A percentile compares a stretch with the other conserved stretches of the same genome.
These are phyloP conservation scores for Tympanoctomys barrerae DNA, from an alignment of 2,797 vertebrate species.

Conservation along the genomic window DNA sequence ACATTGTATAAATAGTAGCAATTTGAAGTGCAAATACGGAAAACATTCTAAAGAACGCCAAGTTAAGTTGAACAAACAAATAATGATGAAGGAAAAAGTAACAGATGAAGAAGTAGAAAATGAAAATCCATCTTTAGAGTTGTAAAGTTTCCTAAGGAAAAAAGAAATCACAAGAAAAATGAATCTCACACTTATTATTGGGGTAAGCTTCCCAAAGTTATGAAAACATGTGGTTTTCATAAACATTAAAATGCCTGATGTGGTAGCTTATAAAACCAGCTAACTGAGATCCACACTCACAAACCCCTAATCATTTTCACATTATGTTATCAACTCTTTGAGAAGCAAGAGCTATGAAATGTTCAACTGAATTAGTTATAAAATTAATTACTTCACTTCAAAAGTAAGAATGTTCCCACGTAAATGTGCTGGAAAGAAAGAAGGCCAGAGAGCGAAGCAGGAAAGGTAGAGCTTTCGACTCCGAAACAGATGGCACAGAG, in stretches of 20 bases:
- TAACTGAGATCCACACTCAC: not conserved
- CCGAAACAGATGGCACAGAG: not conserved
- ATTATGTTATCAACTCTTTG: not conserved
- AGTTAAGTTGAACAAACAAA: not conserved
- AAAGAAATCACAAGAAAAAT: slow-evolving; percentile 13
- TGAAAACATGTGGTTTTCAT: not conserved
- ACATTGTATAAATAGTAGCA: not conserved
- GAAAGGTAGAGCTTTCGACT: not conserved
- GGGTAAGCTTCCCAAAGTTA: not conserved
- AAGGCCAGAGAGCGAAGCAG: not conserved
- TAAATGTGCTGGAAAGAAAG: not conserved
- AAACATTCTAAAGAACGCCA: not conserved
- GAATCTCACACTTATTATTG: not conserved
- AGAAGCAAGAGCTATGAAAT: not conserved
- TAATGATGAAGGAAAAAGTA: not conserved
- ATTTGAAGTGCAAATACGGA: not conserved
- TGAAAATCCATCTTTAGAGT: not conserved
- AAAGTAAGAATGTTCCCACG: not conserved
- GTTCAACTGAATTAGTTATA: not conserved
- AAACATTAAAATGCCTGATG: not conserved
- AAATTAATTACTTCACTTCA: slow-evolving; percentile 3
- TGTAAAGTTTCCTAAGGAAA: not conserved
- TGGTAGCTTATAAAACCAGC: not conserved
- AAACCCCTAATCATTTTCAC: not conserved
- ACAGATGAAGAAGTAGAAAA: not conserved